These are phyloP conservation scores for Muraenolepis orangiensis DNA, from an alignment of 2,797 vertebrate genomes.

Conservation along the genomic window DNA sequence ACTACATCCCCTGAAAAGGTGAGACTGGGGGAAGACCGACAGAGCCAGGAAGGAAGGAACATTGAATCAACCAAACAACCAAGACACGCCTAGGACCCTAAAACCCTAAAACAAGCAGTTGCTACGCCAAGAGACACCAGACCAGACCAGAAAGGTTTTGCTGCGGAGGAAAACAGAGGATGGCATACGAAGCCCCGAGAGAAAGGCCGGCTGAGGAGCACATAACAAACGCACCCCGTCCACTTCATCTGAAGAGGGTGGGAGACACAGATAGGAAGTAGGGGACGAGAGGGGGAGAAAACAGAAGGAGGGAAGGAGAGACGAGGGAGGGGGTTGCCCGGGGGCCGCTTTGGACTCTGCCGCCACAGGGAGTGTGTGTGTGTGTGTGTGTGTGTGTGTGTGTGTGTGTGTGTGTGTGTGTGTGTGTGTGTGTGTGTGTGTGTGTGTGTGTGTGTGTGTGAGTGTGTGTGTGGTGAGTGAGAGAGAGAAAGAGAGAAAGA, in stretches of 20 bases:
- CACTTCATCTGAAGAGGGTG: constrained; percentile 29
- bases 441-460: constrained; percentile 8
- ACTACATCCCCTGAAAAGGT: no score
- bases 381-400: constrained; percentile 6
- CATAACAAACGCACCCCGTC: constrained; percentile 47
- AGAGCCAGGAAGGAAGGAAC: no score
- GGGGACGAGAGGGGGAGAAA: constrained; percentile 42
- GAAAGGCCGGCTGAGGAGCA: constrained; percentile 4
- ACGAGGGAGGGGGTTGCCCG: constrained; percentile 56
- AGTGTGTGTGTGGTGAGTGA: no score
- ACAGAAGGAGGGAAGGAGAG: constrained; percentile 38
- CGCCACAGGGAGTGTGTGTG: constrained; percentile 45
- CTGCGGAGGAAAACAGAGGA: no score
- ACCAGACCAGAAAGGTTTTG: no score
- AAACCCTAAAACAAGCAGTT: constrained; percentile 26
- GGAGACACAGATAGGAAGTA: constrained; percentile 44
- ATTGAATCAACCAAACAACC: no score
- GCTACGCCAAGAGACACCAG: background rate
- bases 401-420: constrained; percentile 5
- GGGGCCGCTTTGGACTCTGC: constrained; percentile 64
- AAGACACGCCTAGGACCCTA: background rate
- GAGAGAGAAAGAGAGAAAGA: no score
- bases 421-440: constrained; percentile 1
- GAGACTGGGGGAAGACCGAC: no score
- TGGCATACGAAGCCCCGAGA: no score